These are phyloP conservation scores for Leptura quadrifasciata DNA, from an alignment of 2,888 invertebrate genomes.

Conservation along the genomic window DNA sequence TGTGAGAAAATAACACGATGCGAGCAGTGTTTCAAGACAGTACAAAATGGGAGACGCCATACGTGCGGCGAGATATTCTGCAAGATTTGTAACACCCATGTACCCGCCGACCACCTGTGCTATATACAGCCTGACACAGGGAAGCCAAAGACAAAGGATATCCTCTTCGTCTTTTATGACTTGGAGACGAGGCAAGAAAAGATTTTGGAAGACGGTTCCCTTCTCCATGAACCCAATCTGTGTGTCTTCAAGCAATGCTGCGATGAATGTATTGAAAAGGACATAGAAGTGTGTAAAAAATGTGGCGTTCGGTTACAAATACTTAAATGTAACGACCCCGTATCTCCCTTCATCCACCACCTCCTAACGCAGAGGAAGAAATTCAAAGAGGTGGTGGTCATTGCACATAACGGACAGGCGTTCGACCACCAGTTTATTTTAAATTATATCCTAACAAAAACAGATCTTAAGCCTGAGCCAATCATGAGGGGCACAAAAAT, in stretches of 20 bases:
- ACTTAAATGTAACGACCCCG: background rate
- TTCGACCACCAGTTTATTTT: no score
- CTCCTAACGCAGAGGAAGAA: no score
- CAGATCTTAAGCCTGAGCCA: conserved; percentile 35
- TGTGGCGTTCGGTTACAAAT: conserved; percentile 37
- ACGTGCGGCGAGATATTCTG: no score
- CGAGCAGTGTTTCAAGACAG: no score
- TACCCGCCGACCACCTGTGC: conserved; percentile 23
- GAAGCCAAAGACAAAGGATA: conserved; percentile 33
- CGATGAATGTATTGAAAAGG: conserved; percentile 29
- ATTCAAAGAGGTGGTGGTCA: no score
- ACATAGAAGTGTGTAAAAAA: conserved; percentile 28
- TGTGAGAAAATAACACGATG: no score
- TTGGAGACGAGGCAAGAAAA: conserved; percentile 43
- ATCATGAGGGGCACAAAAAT: conserved; percentile 52
- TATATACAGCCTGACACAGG: conserved; percentile 38
- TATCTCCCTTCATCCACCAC: background rate
- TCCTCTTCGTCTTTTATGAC: conserved; percentile 46
- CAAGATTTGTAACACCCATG: no score
- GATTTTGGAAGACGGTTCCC: conserved; percentile 27
- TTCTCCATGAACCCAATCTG: conserved; percentile 45
- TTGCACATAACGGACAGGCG: no score
- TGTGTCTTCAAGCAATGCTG: conserved; percentile 46
- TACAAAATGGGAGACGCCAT: no score
- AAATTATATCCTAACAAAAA: no score